A percentile compares a stretch with the other conserved stretches of the same genome.
phyloP scores from a whole-genome alignment of 2,888 invertebrate genomes.

The Spialia ferax region DNA sequence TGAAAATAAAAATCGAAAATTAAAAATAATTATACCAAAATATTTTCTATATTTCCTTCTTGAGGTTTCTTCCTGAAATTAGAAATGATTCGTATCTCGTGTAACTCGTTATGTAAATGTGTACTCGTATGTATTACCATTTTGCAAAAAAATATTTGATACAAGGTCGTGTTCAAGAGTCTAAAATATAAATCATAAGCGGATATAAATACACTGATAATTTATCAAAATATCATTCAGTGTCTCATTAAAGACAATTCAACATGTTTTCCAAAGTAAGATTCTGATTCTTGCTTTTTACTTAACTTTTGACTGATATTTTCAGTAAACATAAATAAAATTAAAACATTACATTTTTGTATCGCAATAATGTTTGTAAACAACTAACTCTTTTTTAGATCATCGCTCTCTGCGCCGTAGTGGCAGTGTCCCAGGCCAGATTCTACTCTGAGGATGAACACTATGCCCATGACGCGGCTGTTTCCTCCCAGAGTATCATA shows the following conservation, averaged over 20 bases:
- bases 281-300: background rate
- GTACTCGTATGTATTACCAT: conserved; percentile 10
- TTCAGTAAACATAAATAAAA: too few relatives aligned
- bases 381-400: conserved; percentile 11
- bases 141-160: conserved; percentile 27
- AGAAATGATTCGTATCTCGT: background rate
- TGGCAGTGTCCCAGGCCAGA: conserved; percentile 57
- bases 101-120: background rate
- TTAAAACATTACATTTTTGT: too few relatives aligned
- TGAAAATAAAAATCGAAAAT: too few relatives aligned
- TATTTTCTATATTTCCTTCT: background rate
- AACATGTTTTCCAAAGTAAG: conserved; percentile 51
- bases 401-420: conserved; percentile 55
- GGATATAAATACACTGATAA: conserved; percentile 35
- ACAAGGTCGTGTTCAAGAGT: conserved; percentile 35
- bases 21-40: too few relatives aligned
- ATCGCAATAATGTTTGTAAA: too few relatives aligned
- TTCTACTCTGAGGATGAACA: conserved; percentile 64
- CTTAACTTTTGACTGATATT: too few relatives aligned
- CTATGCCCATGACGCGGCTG: conserved; percentile 64
- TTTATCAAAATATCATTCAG: conserved; percentile 15
- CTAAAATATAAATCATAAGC: background rate
- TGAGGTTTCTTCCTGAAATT: background rate
- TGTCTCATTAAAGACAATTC: conserved; percentile 23
- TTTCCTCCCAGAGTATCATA: conserved; percentile 70